These are phyloP conservation scores for Tokudaia muenninki DNA, from an alignment of 2,797 vertebrate genomes.

Conservation along the genomic window DNA sequence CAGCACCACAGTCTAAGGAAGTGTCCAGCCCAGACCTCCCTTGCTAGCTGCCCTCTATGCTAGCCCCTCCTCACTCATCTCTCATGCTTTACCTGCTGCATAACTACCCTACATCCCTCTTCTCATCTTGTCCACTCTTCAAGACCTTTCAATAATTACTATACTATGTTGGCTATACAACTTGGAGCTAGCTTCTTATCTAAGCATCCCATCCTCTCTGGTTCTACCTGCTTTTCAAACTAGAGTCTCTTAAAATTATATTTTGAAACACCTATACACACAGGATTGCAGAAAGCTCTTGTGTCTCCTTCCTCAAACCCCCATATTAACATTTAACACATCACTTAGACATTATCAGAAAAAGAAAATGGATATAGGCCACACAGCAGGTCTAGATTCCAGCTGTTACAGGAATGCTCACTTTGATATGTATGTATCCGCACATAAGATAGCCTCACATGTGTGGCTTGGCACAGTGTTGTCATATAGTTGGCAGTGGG, in stretches of 20 bases:
- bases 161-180: slow-evolving; percentile 31
- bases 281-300: background rate
- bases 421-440: background rate
- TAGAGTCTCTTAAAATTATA: slow-evolving; percentile 15
- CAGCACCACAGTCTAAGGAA: background rate
- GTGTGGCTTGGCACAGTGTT: background rate
- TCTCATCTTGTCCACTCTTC: background rate
- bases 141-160: background rate
- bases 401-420: background rate
- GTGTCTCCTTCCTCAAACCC: background rate
- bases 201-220: background rate
- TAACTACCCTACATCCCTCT: background rate
- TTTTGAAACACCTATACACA: slow-evolving; percentile 58
- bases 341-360: slow-evolving; percentile 22
- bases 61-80: background rate
- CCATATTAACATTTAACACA: slow-evolving; percentile 27
- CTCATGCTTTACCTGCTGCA: background rate
- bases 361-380: background rate
- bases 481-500: background rate
- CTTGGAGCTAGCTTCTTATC: slow-evolving; percentile 4
- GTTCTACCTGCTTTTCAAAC: background rate
- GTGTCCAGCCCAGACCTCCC: background rate
- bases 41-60: background rate
- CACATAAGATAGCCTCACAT: background rate
- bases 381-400: background rate